These are phyloP conservation scores for Sphaerodactylus townsendi DNA, from an alignment of 2,113 vertebrate species.

Conservation along the genomic window DNA sequence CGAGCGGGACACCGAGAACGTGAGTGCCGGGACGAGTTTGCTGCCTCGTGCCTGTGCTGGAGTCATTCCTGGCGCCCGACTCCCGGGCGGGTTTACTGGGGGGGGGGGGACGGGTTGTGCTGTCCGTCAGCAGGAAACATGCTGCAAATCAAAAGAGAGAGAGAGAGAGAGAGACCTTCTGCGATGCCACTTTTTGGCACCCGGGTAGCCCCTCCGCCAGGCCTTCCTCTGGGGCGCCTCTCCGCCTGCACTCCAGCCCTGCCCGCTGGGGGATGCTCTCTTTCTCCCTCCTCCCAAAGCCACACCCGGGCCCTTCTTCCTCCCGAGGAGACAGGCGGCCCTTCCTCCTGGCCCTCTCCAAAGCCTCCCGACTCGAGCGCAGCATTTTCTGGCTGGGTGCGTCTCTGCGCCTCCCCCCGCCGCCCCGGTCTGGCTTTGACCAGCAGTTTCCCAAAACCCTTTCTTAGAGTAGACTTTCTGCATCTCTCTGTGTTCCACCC, in stretches of 20 bases:
- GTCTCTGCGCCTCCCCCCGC: too few relatives aligned
- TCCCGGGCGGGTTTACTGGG: neutral
- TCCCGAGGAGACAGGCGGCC: neutral
- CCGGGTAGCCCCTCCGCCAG: neutral
- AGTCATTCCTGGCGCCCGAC: neutral
- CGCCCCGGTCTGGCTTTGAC: neutral
- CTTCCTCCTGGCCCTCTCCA: neutral
- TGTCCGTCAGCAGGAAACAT: neutral
- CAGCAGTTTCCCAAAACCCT: neutral
- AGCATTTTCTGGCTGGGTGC: neutral
- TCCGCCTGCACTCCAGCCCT: slow-evolving; percentile 33
- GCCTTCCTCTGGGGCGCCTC: neutral
- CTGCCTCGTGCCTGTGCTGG: neutral
- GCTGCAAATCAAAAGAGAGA: too few relatives aligned
- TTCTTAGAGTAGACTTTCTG: neutral
- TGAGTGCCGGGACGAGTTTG: slow-evolving; percentile 66
- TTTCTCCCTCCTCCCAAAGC: neutral
- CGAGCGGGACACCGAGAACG: slow-evolving; percentile 92
- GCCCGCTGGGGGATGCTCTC: neutral
- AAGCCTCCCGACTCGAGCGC: too few relatives aligned
- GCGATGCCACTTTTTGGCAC: too few relatives aligned
- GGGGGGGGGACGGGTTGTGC: neutral
- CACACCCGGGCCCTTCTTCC: neutral
- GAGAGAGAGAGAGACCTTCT: too few relatives aligned
- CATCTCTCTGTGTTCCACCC: too few relatives aligned